These are phyloP conservation scores for Coranthus polyacanthus DNA, from an alignment of 2,797 vertebrate genomes.

Conservation along the genomic window DNA sequence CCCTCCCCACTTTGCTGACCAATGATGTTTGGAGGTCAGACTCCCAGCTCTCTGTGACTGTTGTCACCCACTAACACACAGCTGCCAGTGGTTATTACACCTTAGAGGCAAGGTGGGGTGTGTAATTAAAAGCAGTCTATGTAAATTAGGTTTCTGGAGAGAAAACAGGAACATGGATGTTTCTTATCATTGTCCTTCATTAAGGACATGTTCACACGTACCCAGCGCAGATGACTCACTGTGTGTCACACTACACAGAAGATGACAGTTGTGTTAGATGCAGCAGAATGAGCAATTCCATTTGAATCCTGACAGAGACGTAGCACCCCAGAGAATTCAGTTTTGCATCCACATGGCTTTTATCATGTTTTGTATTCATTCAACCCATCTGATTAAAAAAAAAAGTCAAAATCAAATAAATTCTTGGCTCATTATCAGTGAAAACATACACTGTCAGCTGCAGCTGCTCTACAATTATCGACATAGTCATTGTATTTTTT, in stretches of 20 bases:
- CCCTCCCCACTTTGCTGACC: slow-evolving; percentile 74
- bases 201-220: background rate
- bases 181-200: background rate
- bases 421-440: background rate
- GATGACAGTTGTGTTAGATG: background rate
- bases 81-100: slow-evolving; percentile 8
- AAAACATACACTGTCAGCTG: slow-evolving; percentile 6
- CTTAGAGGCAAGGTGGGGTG: slow-evolving; percentile 11
- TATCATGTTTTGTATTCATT: slow-evolving; percentile 1
- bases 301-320: slow-evolving; percentile 4
- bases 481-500: slow-evolving; percentile 13
- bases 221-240: slow-evolving; percentile 2
- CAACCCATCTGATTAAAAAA: background rate
- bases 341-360: background rate
- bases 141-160: background rate
- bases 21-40: slow-evolving; percentile 80
- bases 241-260: slow-evolving; percentile 20
- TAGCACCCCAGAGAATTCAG: background rate
- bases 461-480: slow-evolving; percentile 2
- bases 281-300: background rate
- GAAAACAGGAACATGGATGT: slow-evolving; percentile 2
- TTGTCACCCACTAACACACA: slow-evolving; percentile 46
- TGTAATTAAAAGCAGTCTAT: no score
- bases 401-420: background rate
- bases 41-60: slow-evolving; percentile 36